These are phyloP conservation scores for Labeo calbasu DNA, from an alignment of 2,797 vertebrate genomes.

Conservation along the genomic window DNA sequence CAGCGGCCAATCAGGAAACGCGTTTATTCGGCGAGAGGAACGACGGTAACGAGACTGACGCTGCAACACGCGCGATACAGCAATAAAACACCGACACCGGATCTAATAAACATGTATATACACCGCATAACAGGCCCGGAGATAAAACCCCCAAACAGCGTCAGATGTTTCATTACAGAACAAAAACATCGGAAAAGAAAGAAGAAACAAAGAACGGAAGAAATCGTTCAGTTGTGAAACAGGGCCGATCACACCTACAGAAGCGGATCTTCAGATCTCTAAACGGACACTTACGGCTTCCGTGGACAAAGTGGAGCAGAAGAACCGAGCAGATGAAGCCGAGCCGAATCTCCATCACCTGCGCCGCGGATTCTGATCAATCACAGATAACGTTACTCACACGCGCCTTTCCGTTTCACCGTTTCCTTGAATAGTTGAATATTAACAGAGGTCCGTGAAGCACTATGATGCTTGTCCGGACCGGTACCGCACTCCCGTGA, in stretches of 20 bases:
- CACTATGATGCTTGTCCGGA: background rate
- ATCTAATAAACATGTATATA: background rate
- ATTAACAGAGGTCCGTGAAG: background rate
- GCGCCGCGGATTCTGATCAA: background rate
- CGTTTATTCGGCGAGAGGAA: background rate
- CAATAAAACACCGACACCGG: background rate
- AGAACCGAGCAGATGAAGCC: conserved; percentile 18
- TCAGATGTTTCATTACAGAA: background rate
- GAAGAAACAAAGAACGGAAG: background rate
- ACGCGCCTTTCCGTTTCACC: background rate
- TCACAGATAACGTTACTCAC: background rate
- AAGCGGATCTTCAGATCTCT: background rate
- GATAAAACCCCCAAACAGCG: background rate
- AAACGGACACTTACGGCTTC: conserved; percentile 5
- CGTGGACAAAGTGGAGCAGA: conserved; percentile 7
- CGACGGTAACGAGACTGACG: background rate
- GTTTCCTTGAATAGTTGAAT: background rate
- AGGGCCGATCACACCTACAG: background rate
- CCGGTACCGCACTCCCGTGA: background rate
- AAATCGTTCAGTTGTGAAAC: background rate
- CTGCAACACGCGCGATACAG: background rate
- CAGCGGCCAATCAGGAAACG: conserved; percentile 1
- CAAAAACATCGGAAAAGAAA: background rate
- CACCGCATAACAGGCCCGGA: background rate
- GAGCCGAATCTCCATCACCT: conserved; percentile 40